Evolutionary conservation across 2,888 invertebrate species (phyloP), one percentile per base, ranked within the genome.

Genomic region (Macropis europaea): DNA sequence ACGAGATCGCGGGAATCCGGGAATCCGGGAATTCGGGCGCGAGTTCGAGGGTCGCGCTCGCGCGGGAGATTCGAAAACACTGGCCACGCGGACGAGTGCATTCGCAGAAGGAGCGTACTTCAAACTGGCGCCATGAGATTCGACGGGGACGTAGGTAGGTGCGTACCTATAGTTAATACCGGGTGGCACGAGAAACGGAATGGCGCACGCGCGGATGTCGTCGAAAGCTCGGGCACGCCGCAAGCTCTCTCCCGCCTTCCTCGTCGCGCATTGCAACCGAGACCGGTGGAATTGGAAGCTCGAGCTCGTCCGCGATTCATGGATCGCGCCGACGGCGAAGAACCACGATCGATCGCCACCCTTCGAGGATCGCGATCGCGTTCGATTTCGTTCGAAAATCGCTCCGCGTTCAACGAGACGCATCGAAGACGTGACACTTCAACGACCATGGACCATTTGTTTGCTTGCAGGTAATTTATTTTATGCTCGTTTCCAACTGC

Each of bases 91-190:
- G 68, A 45, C 66, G 84, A 88, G 86, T 89, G 89, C 89, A 89
- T 84, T 82, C 89, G 84, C 87, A 85, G 85, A 85, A 89, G 86
- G 83, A 86, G 89, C 87, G 86, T 88, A 83, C 87, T 88, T 88
- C 86, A 88, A 90, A 90, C 89, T 90, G 89, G 88, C 88, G 88
- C 89, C 89, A 88, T 84, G 87, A 86, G 87, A 82, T 85, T 81
- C 82, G 82, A 79, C 79, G 81, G 63, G 77, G 78, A 84, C 79
- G 84, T 83, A 81, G 83, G 86, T 83, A 84, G 85, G 83, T 83
- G 79, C 72, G 73, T 75, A 72, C 72, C 76, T 81, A 86, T 78
- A 76, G 79, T 81, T 77, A 72, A 81, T 85, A 82, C 82, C 80
- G 80, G 82, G 76, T 81, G 76, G 57, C 64, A 36, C 57, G 71